Evolutionary conservation across 2,797 vertebrate genomes (phyloP).

Genomic region (Coranthus polyacanthus): DNA sequence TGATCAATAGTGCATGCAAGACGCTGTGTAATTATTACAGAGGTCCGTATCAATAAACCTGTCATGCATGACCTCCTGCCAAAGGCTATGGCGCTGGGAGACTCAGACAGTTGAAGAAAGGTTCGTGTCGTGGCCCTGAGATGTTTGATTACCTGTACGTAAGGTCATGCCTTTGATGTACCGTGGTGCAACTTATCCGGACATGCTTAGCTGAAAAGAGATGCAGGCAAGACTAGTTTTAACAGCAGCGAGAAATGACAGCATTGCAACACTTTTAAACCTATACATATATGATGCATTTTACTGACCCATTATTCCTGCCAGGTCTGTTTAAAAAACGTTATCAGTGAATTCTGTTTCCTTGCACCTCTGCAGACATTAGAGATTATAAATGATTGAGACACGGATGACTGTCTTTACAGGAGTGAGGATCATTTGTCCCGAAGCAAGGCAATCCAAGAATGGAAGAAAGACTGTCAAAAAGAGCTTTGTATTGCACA

Average conservation of each 20-base stretch:
- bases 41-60: conserved; percentile 86
- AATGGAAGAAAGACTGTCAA: conserved; percentile 70
- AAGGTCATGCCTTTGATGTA: conserved; percentile 50
- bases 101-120: conserved; percentile 59
- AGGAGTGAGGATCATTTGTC: conserved; percentile 74
- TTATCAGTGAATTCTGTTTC: conserved; percentile 36
- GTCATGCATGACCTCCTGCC: conserved; percentile 76
- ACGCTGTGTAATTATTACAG: conserved; percentile 85
- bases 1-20: conserved; percentile 85
- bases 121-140: conserved; percentile 47
- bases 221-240: conserved; percentile 27
- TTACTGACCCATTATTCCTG: conserved; percentile 46
- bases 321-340: conserved; percentile 46
- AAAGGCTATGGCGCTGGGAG: conserved; percentile 60
- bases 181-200: conserved; percentile 44
- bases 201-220: conserved; percentile 13
- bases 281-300: conserved; percentile 29
- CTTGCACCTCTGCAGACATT: conserved; percentile 52
- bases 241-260: conserved; percentile 6
- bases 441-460: conserved; percentile 68
- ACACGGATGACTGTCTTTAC: conserved; percentile 65
- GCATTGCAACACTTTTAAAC: conserved; percentile 26
- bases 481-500: conserved; percentile 75
- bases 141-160: conserved; percentile 68
- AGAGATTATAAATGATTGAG: conserved; percentile 64